Conservation (phyloP, 2,888 invertebrate genomes). For the Andrena hattorfiana region DNA sequence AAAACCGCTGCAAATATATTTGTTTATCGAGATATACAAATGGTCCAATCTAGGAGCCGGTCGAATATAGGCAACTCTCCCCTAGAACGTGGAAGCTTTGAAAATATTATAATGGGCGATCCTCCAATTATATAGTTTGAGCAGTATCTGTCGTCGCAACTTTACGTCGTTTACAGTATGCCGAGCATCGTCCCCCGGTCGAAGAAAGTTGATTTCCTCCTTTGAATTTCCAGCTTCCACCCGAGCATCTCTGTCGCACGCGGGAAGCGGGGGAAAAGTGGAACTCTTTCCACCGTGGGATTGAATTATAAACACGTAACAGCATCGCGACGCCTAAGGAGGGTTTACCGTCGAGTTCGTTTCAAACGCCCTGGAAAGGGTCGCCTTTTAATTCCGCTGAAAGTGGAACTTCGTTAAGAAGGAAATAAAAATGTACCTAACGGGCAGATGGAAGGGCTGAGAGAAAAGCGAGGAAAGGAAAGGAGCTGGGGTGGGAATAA, state of each 20-base stretch:
- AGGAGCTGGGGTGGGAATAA: slow-evolving; percentile 8
- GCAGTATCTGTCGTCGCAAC: background rate
- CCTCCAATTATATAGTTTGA: slow-evolving; percentile 1
- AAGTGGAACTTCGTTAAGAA: slow-evolving; percentile 21
- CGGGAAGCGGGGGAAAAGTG: background rate
- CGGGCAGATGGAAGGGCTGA: background rate
- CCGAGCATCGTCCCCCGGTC: background rate
- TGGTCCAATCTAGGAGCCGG: too few relatives aligned
- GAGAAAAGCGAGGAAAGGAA: slow-evolving; percentile 1
- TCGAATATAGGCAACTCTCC: too few relatives aligned
- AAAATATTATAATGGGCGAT: background rate
- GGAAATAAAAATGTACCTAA: slow-evolving; percentile 18
- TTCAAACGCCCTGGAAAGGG: slow-evolving; percentile 22
- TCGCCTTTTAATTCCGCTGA: slow-evolving; percentile 31
- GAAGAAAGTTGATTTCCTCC: background rate
- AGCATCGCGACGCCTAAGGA: background rate
- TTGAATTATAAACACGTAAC: slow-evolving; percentile 38
- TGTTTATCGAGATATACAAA: too few relatives aligned
- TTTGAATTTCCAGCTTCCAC: background rate
- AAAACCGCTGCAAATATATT: too few relatives aligned
- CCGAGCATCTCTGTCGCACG: background rate
- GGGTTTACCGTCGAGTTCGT: slow-evolving; percentile 27
- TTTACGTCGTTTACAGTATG: background rate
- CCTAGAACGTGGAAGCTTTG: background rate
- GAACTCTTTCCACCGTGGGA: slow-evolving; percentile 1